These are phyloP conservation scores for Todiramphus saurophagus DNA, from an alignment of 2,113 vertebrate species.

Conservation along the genomic window DNA sequence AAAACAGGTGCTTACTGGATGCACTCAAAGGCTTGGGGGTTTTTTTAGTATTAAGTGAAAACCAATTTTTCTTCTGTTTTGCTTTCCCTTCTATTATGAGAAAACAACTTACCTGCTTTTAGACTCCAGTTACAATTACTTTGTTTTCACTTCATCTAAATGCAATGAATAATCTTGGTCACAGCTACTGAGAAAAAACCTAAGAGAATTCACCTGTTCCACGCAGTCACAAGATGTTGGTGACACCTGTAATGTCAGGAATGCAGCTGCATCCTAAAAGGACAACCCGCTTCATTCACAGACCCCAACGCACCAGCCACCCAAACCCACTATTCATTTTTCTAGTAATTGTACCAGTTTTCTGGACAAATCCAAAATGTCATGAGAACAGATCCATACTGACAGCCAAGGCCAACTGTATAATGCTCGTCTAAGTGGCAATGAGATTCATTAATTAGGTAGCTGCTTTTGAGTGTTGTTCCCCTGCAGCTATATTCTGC, in stretches of 20 bases:
- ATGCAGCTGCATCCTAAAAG: background rate
- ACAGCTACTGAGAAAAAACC: background rate
- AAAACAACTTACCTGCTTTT: background rate
- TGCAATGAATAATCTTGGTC: background rate
- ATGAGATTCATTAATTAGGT: constrained; percentile 61
- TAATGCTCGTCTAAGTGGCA: constrained; percentile 46
- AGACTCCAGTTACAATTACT: background rate
- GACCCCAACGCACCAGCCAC: background rate
- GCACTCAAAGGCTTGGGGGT: background rate
- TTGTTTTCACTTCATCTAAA: background rate
- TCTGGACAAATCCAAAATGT: background rate
- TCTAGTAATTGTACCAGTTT: background rate
- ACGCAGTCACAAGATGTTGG: accelerated
- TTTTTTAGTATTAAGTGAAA: background rate
- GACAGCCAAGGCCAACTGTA: constrained; percentile 21
- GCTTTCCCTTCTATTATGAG: background rate
- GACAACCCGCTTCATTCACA: background rate
- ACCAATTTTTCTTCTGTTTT: background rate
- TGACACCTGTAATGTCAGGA: background rate
- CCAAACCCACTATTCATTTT: background rate
- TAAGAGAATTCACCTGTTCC: background rate
- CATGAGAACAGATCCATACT: constrained; percentile 13
- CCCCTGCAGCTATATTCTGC: constrained; percentile 61
- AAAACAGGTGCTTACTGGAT: background rate
- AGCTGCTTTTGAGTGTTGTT: constrained; percentile 22